Conservation (phyloP, 2,888 invertebrate species). For the Limnephilus auricula region DNA sequence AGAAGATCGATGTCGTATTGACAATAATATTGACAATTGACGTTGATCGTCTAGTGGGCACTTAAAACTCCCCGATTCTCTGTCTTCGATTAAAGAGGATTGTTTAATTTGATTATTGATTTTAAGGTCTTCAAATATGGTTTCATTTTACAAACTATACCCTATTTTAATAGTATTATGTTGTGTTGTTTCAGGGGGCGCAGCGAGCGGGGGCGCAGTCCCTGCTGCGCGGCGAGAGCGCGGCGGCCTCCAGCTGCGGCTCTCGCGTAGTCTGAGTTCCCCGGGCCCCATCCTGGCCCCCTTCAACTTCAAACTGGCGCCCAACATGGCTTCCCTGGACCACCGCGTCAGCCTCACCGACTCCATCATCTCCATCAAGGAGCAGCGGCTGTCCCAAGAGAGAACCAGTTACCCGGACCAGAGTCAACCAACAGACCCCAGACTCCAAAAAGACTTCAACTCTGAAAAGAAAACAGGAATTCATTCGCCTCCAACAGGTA, state of each 20-base stretch:
- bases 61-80: no score
- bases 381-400: conserved; percentile 36
- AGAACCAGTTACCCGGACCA: conserved; percentile 19
- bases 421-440: neutral
- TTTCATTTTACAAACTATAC: neutral
- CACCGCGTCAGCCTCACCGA: conserved; percentile 45
- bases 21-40: no score
- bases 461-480: conserved; percentile 5
- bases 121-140: neutral
- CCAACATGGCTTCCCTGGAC: conserved; percentile 40
- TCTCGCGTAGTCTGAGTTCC: conserved; percentile 63
- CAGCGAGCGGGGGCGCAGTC: conserved; percentile 57
- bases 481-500: conserved; percentile 15
- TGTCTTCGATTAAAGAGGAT: no score
- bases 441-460: conserved; percentile 36
- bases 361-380: conserved; percentile 42
- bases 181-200: conserved; percentile 58
- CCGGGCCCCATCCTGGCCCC: conserved; percentile 54
- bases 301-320: conserved; percentile 36
- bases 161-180: conserved; percentile 6
- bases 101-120: neutral
- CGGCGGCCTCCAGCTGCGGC: conserved; percentile 62
- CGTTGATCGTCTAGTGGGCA: no score
- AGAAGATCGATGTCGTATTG: no score
- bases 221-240: conserved; percentile 57